Evolutionary conservation across 2,797 vertebrate genomes (phyloP), one percentile per base, ranked within the genome.

Genomic region (Acanthurus tractus): DNA sequence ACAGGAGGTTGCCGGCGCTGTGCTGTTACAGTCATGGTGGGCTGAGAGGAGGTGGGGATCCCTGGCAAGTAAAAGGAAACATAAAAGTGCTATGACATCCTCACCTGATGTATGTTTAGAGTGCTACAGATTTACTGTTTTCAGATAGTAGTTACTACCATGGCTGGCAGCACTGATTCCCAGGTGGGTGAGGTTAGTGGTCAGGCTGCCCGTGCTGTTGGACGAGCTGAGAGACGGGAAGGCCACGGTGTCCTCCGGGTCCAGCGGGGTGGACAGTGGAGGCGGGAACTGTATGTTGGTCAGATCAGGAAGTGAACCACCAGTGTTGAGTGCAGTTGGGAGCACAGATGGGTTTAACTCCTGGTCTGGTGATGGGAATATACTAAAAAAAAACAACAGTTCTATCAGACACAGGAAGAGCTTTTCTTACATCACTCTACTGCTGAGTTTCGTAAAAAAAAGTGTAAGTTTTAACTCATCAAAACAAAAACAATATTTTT

Each of bases 211-310:
- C 0, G 98, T 97, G 88, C 97, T 99, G 88, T 94, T 96, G 90
- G 97, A 96, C 62, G 96, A 91, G 88, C 95, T 96, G 70, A 98
- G 95, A 22, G 96, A 90, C 0, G 98, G 96, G 89, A 99, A 99
- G 4, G 96, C 84, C 71, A 98, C 95, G 0, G 89, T 84, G 82
- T 99, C 98, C 75, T 99, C 98, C 0, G 97, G 97, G 80, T 99
- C 98, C 83, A 99, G 92, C 0, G 98, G 98, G 6, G 98, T 99
- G 14, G 98, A 97, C 25, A 99, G 96, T 0, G 98, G 98, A n/a
- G 98, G 97, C 0, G 98, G 98, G 93, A 99, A 99, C 93, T 99
- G 98, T 91, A 99, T 98, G 95, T 97, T 99, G 78, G 97, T 98
- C 82, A 99, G 96, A 94, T 99, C 98, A 0, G 98, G 98, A 89